Percentiles rank a stretch among this genome's conserved stretches.
These are phyloP conservation scores for Poecilia wingei DNA, from an alignment of 2,797 vertebrate species.

Conservation along the genomic window DNA sequence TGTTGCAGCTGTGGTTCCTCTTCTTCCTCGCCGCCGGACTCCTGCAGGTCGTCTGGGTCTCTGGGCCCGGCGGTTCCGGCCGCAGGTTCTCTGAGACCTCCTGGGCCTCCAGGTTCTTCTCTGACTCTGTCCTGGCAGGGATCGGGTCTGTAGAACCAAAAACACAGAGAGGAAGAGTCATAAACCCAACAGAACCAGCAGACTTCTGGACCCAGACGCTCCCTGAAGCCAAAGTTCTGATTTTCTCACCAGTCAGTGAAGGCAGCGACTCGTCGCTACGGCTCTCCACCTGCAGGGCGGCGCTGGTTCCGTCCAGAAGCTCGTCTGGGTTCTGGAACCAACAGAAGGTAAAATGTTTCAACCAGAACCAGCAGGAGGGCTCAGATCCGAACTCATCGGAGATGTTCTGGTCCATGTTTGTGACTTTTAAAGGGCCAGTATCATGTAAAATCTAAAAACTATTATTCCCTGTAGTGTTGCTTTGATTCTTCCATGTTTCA, in stretches of 20 bases:
- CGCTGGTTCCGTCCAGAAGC: background rate
- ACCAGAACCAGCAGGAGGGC: no score
- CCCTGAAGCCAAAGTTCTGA: background rate
- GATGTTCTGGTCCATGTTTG: background rate
- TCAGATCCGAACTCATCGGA: no score
- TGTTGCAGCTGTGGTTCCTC: conserved; percentile 49
- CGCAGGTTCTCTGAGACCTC: conserved; percentile 14
- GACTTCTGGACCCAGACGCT: background rate
- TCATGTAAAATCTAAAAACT: no score
- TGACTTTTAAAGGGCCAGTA: background rate
- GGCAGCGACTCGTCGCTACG: fast-evolving
- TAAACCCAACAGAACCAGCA: background rate
- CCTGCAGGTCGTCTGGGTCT: conserved; percentile 9
- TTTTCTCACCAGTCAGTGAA: conserved; percentile 28
- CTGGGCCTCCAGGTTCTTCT: conserved; percentile 21
- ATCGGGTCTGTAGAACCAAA: conserved; percentile 1
- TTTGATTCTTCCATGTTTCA: no score
- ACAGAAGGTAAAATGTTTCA: background rate
- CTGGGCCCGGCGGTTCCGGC: conserved; percentile 29
- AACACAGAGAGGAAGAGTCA: background rate
- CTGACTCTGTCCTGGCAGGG: background rate
- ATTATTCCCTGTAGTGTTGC: no score
- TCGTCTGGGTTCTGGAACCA: conserved; percentile 12
- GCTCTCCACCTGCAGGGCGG: background rate
- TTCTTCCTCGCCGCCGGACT: conserved; percentile 24